Evolutionary conservation across 2,113 vertebrate species (phyloP).

Genomic region (Oryzias melastigma): DNA sequence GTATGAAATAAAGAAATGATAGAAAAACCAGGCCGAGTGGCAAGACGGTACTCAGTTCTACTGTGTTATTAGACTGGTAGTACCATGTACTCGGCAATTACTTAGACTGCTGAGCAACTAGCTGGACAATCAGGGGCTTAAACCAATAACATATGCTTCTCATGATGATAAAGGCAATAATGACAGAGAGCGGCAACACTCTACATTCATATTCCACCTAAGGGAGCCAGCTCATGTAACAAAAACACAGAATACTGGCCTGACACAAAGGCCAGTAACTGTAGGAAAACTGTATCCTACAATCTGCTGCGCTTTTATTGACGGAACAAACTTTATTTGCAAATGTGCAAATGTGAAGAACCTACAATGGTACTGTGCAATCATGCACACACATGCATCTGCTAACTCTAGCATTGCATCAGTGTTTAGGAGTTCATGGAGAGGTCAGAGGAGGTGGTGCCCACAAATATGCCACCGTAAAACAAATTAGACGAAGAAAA

Average conservation of each 20-base stretch:
- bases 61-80: constrained; percentile 30
- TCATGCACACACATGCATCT: neutral
- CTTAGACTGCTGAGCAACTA: constrained; percentile 78
- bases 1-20: constrained; percentile 15
- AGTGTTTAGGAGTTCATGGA: constrained; percentile 13
- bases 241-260: constrained; percentile 8
- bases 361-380: constrained; percentile 3
- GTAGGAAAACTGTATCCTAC: neutral
- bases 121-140: constrained; percentile 57
- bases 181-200: constrained; percentile 32
- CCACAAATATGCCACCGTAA: constrained; percentile 14
- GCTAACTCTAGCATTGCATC: constrained; percentile 9
- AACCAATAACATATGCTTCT: constrained; percentile 64
- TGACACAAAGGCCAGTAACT: neutral
- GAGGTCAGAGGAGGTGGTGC: constrained; percentile 3
- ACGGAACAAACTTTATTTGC: constrained; percentile 5
- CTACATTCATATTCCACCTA: constrained; percentile 32
- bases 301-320: constrained; percentile 7
- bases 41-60: constrained; percentile 19
- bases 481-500: constrained; percentile 11
- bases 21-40: constrained; percentile 4
- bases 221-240: constrained; percentile 26
- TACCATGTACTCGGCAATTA: constrained; percentile 2
- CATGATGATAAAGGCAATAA: constrained; percentile 27
- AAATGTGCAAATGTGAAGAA: constrained; percentile 1